A percentile compares a stretch with the other conserved stretches of the same genome.
phyloP scores from a whole-genome alignment of 2,797 vertebrate genomes.

The Phaenicophaeus curvirostris region DNA sequence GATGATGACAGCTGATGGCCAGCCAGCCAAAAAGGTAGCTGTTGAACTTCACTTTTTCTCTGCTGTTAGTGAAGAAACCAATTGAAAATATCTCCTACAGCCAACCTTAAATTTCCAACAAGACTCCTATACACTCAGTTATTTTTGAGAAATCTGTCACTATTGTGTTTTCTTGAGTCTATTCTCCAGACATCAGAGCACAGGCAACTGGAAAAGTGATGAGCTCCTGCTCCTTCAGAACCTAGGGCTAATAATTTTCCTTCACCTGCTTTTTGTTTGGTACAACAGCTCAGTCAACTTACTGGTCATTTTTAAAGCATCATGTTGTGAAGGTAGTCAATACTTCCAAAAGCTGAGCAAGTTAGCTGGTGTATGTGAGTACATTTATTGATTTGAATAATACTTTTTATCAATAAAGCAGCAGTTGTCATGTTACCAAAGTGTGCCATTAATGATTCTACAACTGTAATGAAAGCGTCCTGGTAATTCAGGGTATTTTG shows the following conservation, averaged over 20 bases:
- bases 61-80: neutral
- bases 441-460: neutral
- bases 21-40: neutral
- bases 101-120: neutral
- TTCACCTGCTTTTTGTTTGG: constrained; percentile 18
- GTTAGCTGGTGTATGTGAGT: neutral
- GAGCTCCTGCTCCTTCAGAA: neutral
- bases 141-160: neutral
- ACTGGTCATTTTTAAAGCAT: constrained; percentile 32
- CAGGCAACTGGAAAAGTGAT: neutral
- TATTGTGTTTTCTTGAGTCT: neutral
- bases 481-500: neutral
- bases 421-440: constrained; percentile 22
- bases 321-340: neutral
- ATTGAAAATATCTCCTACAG: neutral
- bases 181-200: too few relatives aligned
- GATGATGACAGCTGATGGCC: neutral
- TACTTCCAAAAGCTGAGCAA: constrained; percentile 38
- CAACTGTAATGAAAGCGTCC: neutral
- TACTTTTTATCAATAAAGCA: constrained; percentile 35
- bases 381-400: constrained; percentile 46
- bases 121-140: neutral
- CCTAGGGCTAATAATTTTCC: neutral
- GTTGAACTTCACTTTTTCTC: neutral
- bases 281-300: constrained; percentile 4